Evolutionary conservation across 2,888 invertebrate species (phyloP).

Genomic region (Sepiola atlantica): DNA sequence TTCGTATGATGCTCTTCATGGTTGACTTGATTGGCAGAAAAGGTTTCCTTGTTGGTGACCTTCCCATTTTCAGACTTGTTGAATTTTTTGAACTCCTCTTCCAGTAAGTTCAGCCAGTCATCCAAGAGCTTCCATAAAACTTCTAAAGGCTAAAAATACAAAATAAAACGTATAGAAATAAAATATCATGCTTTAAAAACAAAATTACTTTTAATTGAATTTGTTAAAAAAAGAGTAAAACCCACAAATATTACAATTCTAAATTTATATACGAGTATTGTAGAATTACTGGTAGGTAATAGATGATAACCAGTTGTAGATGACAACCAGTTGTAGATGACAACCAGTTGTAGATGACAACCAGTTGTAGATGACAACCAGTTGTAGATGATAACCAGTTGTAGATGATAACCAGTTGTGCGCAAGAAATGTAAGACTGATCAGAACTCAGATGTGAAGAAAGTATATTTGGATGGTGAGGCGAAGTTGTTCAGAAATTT

Average conservation of each 20-base stretch:
- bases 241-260: background rate
- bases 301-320: too few species aligned
- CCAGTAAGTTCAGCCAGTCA: slow-evolving; percentile 68
- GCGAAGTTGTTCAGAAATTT: too few species aligned
- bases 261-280: background rate
- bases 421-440: too few species aligned
- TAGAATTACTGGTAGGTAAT: too few species aligned
- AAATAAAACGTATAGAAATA: background rate
- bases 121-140: slow-evolving; percentile 69
- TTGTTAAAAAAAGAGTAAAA: background rate
- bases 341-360: too few species aligned
- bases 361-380: too few species aligned
- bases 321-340: too few species aligned
- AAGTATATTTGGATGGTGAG: too few species aligned
- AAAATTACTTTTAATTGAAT: background rate
- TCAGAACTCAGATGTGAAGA: too few species aligned
- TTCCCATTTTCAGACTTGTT: slow-evolving; percentile 37
- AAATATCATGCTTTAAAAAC: background rate
- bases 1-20: background rate
- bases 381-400: too few species aligned
- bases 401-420: too few species aligned
- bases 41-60: slow-evolving; percentile 12
- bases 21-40: background rate
- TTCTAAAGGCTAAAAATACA: slow-evolving; percentile 62
- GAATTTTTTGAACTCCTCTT: slow-evolving; percentile 59